Base-by-base conservation (phyloP, 64 coral and sea anemone species). In the Stichodactyla helianthus region DNA sequence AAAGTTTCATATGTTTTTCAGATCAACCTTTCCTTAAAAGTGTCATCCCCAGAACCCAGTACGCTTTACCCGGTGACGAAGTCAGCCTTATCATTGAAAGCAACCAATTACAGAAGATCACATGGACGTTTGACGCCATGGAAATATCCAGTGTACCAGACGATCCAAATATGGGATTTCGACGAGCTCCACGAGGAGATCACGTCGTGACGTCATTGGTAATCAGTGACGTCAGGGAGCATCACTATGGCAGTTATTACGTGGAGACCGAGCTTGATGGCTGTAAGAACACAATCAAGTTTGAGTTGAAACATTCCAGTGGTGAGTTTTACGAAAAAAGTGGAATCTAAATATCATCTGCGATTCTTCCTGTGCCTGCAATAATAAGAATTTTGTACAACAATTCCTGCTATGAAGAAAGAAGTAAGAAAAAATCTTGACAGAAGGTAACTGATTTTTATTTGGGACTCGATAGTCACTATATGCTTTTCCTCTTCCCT, bases 171-270 rank as follows among this genome's bases (percentile, higher is more conserved):
- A 86, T 96, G 71, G 94, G 86, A 54, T 96, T 96, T 60, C 59
- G 86, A 53, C 65, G 84, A n/a, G 77, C 77, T 56, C 59, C 50
- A 14, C 44, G 85, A 31, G 27, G 74, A 19, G 28, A 81, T 20
- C 93, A 28, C 20, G 27, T 96, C 7, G 82, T 89, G 17, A 88
- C 91, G 51, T 86, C 70, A 25, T 80, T 96, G 25, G 91, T 93
- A 0, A 90, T 96, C 9, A 88, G 87, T 85, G 74, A 79, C 10
- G 85, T 96, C 20, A 79, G 25, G 53, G 88, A 89, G 71, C 91
- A 87, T 57, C 94, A 96, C 58, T 96, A 88, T 93, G 94, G 94
- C 25, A 35, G 84, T 28, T 96, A 96, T 71, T 68, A 88, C 53
- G 94, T 93, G 19, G 55, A 83, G 22, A 88, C 87, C 9, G 35